Conservation (phyloP, 2,888 invertebrate species). For the Ectemnius lituratus region DNA sequence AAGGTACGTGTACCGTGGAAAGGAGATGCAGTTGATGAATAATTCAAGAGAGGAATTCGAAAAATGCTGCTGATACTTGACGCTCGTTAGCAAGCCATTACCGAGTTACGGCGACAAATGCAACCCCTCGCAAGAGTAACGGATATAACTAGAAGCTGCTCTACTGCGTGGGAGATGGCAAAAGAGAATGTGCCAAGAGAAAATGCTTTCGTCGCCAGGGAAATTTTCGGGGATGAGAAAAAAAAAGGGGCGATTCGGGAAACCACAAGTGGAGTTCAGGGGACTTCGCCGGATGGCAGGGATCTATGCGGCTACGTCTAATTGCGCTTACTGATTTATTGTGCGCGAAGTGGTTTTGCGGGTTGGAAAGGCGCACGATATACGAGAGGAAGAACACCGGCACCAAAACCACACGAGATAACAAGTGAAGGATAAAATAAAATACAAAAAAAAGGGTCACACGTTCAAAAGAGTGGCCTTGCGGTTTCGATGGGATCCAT, state of each 20-base stretch:
- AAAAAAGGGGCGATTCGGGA: not conserved
- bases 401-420: not conserved
- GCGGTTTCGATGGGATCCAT: no score
- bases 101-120: not conserved
- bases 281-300: not conserved
- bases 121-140: not conserved
- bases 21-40: not conserved
- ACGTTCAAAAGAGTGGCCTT: no score
- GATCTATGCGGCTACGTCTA: slow-evolving; percentile 42
- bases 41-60: slow-evolving; percentile 5
- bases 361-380: slow-evolving; percentile 38
- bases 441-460: no score
- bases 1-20: no score
- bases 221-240: not conserved
- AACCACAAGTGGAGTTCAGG: not conserved
- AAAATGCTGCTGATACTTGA: slow-evolving; percentile 1
- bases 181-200: not conserved
- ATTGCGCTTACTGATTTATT: slow-evolving; percentile 60
- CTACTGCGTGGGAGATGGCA: not conserved
- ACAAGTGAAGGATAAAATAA: not conserved
- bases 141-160: not conserved
- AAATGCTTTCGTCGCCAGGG: not conserved
- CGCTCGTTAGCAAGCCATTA: slow-evolving; percentile 3
- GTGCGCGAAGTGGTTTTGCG: slow-evolving; percentile 48
- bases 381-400: slow-evolving; percentile 39